Conservation (phyloP, 2,113 vertebrate genomes). For the Dermatemys mawii region DNA sequence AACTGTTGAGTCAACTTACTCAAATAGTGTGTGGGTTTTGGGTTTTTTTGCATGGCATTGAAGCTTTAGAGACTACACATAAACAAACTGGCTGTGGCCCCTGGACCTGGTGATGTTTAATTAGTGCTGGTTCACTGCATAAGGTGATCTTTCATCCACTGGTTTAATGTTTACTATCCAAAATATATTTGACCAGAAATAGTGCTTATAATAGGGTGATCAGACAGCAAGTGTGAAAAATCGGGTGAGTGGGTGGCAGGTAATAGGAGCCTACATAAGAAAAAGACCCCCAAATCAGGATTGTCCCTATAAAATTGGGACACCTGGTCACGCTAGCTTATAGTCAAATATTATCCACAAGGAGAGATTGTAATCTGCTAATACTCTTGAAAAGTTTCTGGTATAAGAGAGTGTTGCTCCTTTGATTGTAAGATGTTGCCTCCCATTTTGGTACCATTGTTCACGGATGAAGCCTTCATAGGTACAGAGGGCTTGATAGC, state of each 20-base stretch:
- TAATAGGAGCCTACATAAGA: too few relatives aligned
- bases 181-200: background rate
- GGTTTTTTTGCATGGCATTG: background rate
- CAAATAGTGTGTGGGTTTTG: background rate
- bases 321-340: too few relatives aligned
- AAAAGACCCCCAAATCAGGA: too few relatives aligned
- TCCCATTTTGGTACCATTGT: background rate
- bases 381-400: background rate
- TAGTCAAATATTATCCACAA: background rate
- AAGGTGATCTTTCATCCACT: background rate
- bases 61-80: constrained; percentile 20
- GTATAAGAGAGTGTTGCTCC: background rate
- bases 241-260: too few relatives aligned
- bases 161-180: background rate
- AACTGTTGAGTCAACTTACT: constrained; percentile 18
- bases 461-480: background rate
- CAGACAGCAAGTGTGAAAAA: too few relatives aligned
- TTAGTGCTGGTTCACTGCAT: background rate
- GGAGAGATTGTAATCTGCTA: background rate
- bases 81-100: background rate
- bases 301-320: too few relatives aligned
- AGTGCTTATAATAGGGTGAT: background rate
- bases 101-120: background rate
- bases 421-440: background rate
- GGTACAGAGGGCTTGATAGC: background rate